Evolutionary conservation across 2,797 vertebrate species (phyloP).

Genomic region (Oreonectes daqikongensis): DNA sequence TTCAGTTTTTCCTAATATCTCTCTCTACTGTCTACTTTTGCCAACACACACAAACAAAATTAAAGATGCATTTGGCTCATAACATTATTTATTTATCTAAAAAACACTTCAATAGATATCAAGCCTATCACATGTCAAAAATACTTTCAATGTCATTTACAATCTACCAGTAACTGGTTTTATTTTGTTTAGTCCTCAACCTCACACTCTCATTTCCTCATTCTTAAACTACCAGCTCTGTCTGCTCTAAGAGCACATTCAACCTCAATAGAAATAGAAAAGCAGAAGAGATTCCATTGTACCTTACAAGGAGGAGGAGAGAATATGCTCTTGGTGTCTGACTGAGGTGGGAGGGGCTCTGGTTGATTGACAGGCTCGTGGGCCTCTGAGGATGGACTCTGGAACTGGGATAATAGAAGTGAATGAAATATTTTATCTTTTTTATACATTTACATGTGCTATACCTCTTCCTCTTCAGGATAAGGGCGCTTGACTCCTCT

Average conservation of each 20-base stretch:
- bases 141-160: not conserved
- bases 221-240: not conserved
- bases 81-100: too few species aligned
- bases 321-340: constrained; percentile 54
- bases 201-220: constrained; percentile 20
- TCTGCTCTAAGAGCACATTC: not conserved
- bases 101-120: too few species aligned
- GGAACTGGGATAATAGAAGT: not conserved
- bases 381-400: constrained; percentile 44
- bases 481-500: constrained; percentile 76
- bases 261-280: constrained; percentile 4
- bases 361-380: constrained; percentile 55
- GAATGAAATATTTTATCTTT: constrained; percentile 4
- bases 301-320: constrained; percentile 78
- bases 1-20: not conserved
- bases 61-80: too few species aligned
- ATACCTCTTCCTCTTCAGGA: constrained; percentile 64
- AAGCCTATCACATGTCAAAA: not conserved
- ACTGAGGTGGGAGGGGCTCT: constrained; percentile 43
- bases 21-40: too few species aligned
- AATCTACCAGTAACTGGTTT: not conserved
- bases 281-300: constrained; percentile 4
- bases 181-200: constrained; percentile 1
- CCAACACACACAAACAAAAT: too few species aligned
- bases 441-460: not conserved